phyloP scores from a whole-genome alignment of 23 tunicate species.

The Halocynthia roretzi region DNA sequence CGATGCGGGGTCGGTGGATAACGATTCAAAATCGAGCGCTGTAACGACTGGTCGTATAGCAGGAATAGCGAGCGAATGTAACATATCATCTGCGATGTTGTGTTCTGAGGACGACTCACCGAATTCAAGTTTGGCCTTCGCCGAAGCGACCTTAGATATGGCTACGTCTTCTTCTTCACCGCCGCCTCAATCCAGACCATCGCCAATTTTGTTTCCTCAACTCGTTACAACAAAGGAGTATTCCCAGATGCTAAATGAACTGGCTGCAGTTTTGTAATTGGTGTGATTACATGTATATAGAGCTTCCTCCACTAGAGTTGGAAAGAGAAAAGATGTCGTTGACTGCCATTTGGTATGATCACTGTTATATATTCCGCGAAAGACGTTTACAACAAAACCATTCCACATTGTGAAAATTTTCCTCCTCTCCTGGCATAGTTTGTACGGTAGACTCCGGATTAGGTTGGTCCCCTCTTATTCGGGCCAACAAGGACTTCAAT shows the following conservation, averaged over 20 bases:
- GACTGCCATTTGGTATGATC: too few species aligned
- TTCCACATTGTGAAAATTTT: too few species aligned
- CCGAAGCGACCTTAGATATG: slow-evolving; percentile 13
- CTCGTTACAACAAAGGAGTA: slow-evolving; percentile 46
- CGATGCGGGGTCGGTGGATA: neutral
- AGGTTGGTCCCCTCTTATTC: too few species aligned
- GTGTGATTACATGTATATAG: neutral
- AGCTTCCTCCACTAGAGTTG: neutral
- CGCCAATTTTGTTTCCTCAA: slow-evolving; percentile 41
- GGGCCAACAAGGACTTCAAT: too few species aligned
- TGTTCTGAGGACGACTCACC: slow-evolving; percentile 14
- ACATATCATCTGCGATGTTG: neutral
- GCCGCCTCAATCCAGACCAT: slow-evolving; percentile 29
- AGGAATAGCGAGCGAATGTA: neutral
- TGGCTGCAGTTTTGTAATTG: slow-evolving; percentile 49
- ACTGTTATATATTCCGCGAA: too few species aligned
- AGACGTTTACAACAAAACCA: too few species aligned
- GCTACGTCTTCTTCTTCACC: slow-evolving; percentile 28
- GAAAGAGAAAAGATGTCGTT: too few species aligned
- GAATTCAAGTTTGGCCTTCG: slow-evolving; percentile 4
- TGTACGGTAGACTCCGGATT: too few species aligned
- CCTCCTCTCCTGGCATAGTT: too few species aligned
- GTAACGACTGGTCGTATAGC: neutral
- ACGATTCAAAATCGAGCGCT: neutral
- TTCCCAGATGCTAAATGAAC: slow-evolving; percentile 69